Evolutionary conservation across 1,140 invertebrate genomes (phyloP).

Genomic region (Ceratina japonica): DNA sequence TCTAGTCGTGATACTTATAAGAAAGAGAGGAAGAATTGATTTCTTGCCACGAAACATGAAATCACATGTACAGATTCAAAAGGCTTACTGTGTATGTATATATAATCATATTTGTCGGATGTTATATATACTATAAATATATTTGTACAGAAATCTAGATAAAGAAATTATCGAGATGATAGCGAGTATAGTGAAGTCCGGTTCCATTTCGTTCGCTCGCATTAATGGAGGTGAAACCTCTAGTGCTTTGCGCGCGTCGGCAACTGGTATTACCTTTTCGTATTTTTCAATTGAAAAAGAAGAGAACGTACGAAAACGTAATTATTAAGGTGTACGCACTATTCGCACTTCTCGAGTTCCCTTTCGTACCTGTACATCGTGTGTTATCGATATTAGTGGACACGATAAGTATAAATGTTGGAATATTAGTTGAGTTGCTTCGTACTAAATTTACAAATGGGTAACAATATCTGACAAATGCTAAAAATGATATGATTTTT

Average conservation of each 20-base stretch:
- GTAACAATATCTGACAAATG: not conserved
- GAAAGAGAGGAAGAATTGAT: constrained; percentile 16
- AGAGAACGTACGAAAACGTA: not conserved
- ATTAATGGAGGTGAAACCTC: constrained; percentile 22
- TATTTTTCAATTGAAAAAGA: constrained; percentile 6
- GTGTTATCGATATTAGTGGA: constrained; percentile 4
- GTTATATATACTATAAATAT: constrained; percentile 46
- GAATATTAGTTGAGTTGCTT: constrained; percentile 20
- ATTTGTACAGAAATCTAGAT: constrained; percentile 38
- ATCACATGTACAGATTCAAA: constrained; percentile 39
- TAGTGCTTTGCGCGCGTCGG: constrained; percentile 39
- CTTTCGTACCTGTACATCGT: constrained; percentile 13
- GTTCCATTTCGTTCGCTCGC: constrained; percentile 23
- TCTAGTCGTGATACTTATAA: constrained; percentile 61
- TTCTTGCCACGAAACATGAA: not conserved
- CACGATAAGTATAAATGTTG: not conserved
- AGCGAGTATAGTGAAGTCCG: constrained; percentile 5
- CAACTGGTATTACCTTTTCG: constrained; percentile 2
- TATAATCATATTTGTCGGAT: constrained; percentile 21
- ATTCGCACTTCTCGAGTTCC: not conserved
- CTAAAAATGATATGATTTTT: no score
- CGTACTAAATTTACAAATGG: not conserved
- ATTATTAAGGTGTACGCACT: not conserved
- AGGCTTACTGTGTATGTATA: constrained; percentile 27
- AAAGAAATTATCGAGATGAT: constrained; percentile 32